Evolutionary conservation across 1,140 invertebrate species (phyloP), one percentile per base, ranked within the genome.

Genomic region (Agrilus planipennis): DNA sequence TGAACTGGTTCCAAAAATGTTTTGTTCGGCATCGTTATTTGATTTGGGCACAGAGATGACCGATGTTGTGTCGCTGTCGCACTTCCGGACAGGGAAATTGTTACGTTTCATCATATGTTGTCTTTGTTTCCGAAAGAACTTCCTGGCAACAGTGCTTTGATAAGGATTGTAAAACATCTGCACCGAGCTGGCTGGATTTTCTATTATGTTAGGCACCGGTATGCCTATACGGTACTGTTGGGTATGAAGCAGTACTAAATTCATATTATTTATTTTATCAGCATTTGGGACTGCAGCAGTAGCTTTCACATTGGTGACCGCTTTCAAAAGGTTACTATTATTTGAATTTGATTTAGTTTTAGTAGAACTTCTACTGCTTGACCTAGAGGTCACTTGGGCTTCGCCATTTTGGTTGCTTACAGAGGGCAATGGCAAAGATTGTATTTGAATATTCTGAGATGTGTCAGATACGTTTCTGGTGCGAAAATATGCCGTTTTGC

Each of bases 111-210:
- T 67, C 49, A 80, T 77, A 46, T 86, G 70, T 35, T 81, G 71
- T 16, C 80, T 73, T 56, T 90, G 85, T 54, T 88, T 89, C 44
- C 87, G 84, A 60, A 92, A 92, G 61, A 91, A 92, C 52, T 88
- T 89, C 44, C 86, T 75, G 0, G 89, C 89, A 1, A 90, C 85
- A 11, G 86, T 88, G 58, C 86, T 91, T 60, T 94, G 89, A 54
- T 86, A 83, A 0, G 88, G 85, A 68, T 94, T 91, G 54, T 92
- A 92, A 61, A 92, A 94, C 61, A 86, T 74, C 51, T 89, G 80
- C 0, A 81, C 78, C 2, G 73, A 69, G 42, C 72, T 54, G 11
- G 71, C 58, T 5, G 57, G 62, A 12, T 61, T 61, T 39, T 81
- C 78, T 1, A 77, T 77, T 42, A 76, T 76, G 2, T 77, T 79